Evolutionary conservation across 2,888 invertebrate genomes (phyloP).

Genomic region (Drosophila aldrichi): DNA sequence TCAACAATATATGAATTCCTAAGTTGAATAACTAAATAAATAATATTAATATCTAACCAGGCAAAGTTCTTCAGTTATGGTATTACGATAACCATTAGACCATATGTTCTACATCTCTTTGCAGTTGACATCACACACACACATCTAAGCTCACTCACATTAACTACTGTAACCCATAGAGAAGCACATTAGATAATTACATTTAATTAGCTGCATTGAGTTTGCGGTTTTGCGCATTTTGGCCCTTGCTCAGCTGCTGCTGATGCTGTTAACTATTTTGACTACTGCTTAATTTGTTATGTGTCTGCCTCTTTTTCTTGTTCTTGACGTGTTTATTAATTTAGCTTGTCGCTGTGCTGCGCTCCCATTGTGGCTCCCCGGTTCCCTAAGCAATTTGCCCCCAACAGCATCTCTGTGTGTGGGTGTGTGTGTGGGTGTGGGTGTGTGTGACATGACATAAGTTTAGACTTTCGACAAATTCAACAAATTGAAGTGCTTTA

Average conservation of each 20-base stretch:
- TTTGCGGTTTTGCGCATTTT: constrained; percentile 53
- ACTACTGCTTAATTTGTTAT: constrained; percentile 10
- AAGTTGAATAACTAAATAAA: too few relatives aligned
- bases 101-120: constrained; percentile 15
- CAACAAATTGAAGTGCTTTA: not conserved
- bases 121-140: constrained; percentile 25
- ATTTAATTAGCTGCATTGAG: constrained; percentile 77
- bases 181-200: constrained; percentile 75
- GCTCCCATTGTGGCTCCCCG: constrained; percentile 22
- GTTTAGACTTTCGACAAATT: constrained; percentile 32
- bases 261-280: constrained; percentile 17
- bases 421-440: not conserved
- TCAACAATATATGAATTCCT: too few relatives aligned
- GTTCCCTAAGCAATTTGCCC: constrained; percentile 34
- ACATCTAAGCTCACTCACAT: constrained; percentile 12
- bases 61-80: not conserved
- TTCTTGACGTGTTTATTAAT: constrained; percentile 62
- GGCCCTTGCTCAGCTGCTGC: constrained; percentile 8
- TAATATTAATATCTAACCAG: too few relatives aligned
- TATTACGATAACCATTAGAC: not conserved
- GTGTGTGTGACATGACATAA: constrained; percentile 2
- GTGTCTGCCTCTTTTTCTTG: constrained; percentile 6
- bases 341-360: constrained; percentile 46
- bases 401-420: constrained; percentile 2
- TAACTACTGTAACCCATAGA: constrained; percentile 3